Evolutionary conservation across 2,888 invertebrate genomes (phyloP), one percentile per base, ranked within the genome.

Genomic region (Pherbina coryleti): DNA sequence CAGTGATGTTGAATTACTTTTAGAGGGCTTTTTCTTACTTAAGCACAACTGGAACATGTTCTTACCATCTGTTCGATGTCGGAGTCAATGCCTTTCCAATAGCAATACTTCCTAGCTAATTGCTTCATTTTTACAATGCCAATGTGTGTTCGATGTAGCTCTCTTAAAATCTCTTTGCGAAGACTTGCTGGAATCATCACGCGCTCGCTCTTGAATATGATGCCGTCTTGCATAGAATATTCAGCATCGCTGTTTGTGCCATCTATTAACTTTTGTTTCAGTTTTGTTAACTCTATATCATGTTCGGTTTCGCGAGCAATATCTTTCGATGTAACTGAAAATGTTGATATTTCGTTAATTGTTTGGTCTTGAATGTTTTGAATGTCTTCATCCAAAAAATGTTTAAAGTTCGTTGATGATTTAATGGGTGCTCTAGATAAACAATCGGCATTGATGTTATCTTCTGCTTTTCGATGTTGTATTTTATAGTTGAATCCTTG

Each of bases 71-170:
- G 22, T 78, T 86, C 85, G 11, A 85, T 86, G 19, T 83, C 83
- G 3, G 77, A 66, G 77, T 87, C 84, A 22, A 87, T 81, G 5
- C 79, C 79, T 22, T 83, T 85, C 84, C 85, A 86, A 79, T 79
- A 86, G 60, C 84, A 83, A 80, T 84, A 82, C 22, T 82, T 79
- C 62, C 83, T 70, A 0, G 85, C 84, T 11, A 84, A 71, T 25
- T 83, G 81, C 80, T 86, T 86, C 83, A 85, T 86, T 76, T 84
- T 82, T 5, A 83, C 83, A 2, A 86, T 81, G 9, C 85, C 86
- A 17, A 82, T 75, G 72, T 87, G 84, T 49, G 82, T 79, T 19
- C 75, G 77, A 72, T 81, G 80, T n/a, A 82, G 53, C 55, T 79
- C 71, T 51, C 77, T 79, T 28, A 79, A 51, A 49, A 81, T 64